phyloP scores from a whole-genome alignment of 2,797 vertebrate genomes.

The Sebastes iracundus region DNA sequence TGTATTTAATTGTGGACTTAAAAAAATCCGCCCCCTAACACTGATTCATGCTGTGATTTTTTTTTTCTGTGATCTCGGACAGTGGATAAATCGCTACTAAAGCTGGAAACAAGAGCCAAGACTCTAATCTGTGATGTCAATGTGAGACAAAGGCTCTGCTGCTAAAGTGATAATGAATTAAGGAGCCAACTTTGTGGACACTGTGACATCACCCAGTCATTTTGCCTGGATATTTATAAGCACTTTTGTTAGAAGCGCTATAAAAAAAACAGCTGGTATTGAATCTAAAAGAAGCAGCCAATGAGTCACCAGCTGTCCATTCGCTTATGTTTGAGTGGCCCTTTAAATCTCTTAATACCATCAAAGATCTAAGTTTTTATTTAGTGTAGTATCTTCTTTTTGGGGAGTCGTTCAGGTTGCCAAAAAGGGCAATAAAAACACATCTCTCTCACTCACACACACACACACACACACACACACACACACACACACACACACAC shows the following conservation, averaged over 20 bases:
- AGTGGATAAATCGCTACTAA: slow-evolving; percentile 61
- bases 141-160: slow-evolving; percentile 61
- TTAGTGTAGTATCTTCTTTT: slow-evolving; percentile 21
- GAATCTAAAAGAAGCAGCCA: slow-evolving; percentile 2
- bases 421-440: slow-evolving; percentile 32
- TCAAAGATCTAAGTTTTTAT: slow-evolving; percentile 29
- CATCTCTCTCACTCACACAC: neutral
- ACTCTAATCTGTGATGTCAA: slow-evolving; percentile 71
- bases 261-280: neutral
- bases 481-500: neutral
- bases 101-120: slow-evolving; percentile 65
- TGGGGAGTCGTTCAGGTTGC: slow-evolving; percentile 33
- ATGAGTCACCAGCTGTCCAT: slow-evolving; percentile 10
- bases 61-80: slow-evolving; percentile 42
- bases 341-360: slow-evolving; percentile 15
- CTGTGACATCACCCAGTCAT: slow-evolving; percentile 16
- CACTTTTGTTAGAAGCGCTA: neutral
- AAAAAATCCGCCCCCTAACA: slow-evolving; percentile 17
- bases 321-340: neutral
- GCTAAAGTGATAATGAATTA: slow-evolving; percentile 64
- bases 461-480: no score
- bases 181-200: slow-evolving; percentile 40
- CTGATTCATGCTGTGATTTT: slow-evolving; percentile 24
- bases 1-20: slow-evolving; percentile 24
- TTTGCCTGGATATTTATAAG: slow-evolving; percentile 33